Conservation (phyloP, 2,888 invertebrate species). For the Eupithecia tripunctaria region DNA sequence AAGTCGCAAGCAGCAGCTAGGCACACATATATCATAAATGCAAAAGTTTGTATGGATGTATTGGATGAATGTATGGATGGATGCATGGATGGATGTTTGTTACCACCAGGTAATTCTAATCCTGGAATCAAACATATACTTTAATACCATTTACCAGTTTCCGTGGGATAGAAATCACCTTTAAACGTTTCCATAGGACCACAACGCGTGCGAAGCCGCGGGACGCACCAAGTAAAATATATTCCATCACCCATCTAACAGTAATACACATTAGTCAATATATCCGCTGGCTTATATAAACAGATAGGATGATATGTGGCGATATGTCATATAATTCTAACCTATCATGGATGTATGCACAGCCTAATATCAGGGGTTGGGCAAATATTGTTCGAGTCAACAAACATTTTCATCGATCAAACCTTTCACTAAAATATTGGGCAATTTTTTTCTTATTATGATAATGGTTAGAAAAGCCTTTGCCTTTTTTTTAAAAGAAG, state of each 20-base stretch:
- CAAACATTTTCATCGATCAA: slow-evolving; percentile 55
- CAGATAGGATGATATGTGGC: slow-evolving; percentile 17
- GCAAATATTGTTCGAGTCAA: slow-evolving; percentile 51
- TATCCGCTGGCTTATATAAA: slow-evolving; percentile 16
- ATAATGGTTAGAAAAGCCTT: slow-evolving; percentile 14
- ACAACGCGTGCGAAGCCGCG: no score
- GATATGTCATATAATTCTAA: slow-evolving; percentile 32
- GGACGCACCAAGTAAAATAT: no score
- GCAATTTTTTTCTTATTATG: slow-evolving; percentile 18
- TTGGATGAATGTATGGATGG: no score
- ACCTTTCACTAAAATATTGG: slow-evolving; percentile 36
- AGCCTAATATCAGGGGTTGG: slow-evolving; percentile 49
- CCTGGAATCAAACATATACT: no score
- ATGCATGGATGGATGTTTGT: no score
- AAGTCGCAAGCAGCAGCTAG: no score
- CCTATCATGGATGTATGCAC: slow-evolving; percentile 34
- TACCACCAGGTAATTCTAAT: no score
- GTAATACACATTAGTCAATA: not conserved
- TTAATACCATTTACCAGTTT: no score
- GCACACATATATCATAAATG: no score
- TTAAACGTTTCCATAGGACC: no score
- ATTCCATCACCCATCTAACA: not conserved
- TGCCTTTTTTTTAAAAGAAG: not conserved
- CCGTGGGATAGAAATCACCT: no score
- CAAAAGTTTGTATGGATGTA: no score